Conservation (phyloP, 2,113 vertebrate genomes). For the Microtus oregoni region DNA sequence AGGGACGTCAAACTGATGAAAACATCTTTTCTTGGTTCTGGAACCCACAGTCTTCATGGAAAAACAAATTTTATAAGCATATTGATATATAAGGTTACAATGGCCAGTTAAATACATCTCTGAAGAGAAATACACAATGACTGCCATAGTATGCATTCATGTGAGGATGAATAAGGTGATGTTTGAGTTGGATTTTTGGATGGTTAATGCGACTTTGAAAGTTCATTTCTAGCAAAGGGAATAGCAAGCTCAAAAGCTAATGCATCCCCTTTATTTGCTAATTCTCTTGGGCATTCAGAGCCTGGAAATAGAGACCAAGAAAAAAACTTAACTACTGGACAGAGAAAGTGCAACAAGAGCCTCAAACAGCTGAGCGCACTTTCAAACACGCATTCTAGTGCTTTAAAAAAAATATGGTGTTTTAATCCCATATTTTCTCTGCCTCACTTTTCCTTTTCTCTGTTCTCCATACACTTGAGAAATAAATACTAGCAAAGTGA, state of each 20-base stretch:
- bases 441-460: neutral
- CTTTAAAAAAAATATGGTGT: conserved; percentile 27
- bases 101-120: conserved; percentile 12
- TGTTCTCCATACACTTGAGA: conserved; percentile 9
- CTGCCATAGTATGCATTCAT: neutral
- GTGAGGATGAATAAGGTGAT: neutral
- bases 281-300: neutral
- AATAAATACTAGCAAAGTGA: conserved; percentile 30
- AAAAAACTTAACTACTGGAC: neutral
- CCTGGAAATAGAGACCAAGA: neutral
- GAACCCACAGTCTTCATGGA: conserved; percentile 10
- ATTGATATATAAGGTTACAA: neutral
- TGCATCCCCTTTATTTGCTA: neutral
- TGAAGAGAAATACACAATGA: conserved; percentile 12
- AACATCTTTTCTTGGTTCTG: conserved; percentile 12
- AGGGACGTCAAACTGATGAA: neutral
- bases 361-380: neutral
- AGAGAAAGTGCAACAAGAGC: conserved; percentile 41
- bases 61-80: conserved; percentile 1
- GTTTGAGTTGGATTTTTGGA: conserved; percentile 60
- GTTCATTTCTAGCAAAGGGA: conserved; percentile 54
- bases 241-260: conserved; percentile 8
- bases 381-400: conserved; percentile 22
- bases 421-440: conserved; percentile 61
- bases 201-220: conserved; percentile 28